phyloP scores from a whole-genome alignment of 1,140 invertebrate genomes.

The Bicyclus anynana region DNA sequence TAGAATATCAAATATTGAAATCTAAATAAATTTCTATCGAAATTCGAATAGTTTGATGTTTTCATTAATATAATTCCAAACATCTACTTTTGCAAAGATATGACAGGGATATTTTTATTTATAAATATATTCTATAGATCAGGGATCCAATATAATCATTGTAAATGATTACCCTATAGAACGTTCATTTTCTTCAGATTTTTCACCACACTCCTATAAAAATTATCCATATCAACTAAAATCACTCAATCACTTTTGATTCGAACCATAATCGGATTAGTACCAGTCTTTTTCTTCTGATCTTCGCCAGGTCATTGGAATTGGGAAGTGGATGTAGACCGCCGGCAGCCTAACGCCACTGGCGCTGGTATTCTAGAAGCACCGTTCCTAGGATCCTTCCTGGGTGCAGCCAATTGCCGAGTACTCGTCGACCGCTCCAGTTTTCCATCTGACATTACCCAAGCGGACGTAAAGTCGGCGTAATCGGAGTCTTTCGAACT shows the following conservation, averaged over 20 bases:
- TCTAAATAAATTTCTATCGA: constrained; percentile 6
- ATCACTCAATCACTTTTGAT: constrained; percentile 31
- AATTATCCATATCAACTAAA: constrained; percentile 13
- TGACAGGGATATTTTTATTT: constrained; percentile 18
- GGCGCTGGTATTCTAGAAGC: constrained; percentile 70
- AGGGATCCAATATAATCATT: not conserved
- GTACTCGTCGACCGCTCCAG: constrained; percentile 77
- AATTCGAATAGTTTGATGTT: constrained; percentile 12
- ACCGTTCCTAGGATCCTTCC: constrained; percentile 73
- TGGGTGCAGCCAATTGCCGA: constrained; percentile 70
- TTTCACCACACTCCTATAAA: constrained; percentile 11
- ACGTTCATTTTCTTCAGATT: too few relatives aligned
- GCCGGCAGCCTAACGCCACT: constrained; percentile 67
- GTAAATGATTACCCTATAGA: not conserved
- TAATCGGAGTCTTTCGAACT: constrained; percentile 80
- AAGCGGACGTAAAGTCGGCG: constrained; percentile 83
- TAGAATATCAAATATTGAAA: constrained; percentile 7
- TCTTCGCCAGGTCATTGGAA: constrained; percentile 56
- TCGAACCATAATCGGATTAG: constrained; percentile 27
- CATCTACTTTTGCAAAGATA: constrained; percentile 20
- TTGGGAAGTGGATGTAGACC: constrained; percentile 66
- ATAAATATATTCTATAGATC: not conserved
- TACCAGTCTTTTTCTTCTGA: constrained; percentile 38
- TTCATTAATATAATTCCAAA: constrained; percentile 1
- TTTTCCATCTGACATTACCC: constrained; percentile 85